These are phyloP conservation scores for Doryteuthis pealeii DNA, from an alignment of 1,140 invertebrate genomes.

Conservation along the genomic window DNA sequence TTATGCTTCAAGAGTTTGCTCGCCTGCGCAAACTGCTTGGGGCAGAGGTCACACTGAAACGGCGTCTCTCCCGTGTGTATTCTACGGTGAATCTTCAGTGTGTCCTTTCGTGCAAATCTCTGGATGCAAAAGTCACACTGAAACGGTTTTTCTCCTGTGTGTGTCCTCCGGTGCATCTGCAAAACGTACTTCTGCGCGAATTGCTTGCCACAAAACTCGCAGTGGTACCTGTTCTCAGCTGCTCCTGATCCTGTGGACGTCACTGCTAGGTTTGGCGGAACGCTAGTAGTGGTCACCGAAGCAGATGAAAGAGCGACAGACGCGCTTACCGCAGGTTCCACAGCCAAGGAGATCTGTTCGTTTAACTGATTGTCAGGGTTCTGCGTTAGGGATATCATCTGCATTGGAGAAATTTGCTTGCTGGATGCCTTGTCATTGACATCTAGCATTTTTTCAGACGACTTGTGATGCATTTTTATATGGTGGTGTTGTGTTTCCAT, in stretches of 20 bases:
- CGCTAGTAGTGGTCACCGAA: background rate
- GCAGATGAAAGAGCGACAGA: background rate
- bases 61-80: slow-evolving; percentile 91
- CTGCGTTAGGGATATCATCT: background rate
- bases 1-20: slow-evolving; percentile 71
- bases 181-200: slow-evolving; percentile 47
- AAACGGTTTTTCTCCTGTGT: slow-evolving; percentile 33
- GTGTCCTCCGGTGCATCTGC: slow-evolving; percentile 29
- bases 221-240: slow-evolving; percentile 63
- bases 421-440: too few relatives aligned
- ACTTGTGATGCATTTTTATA: background rate
- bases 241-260: background rate
- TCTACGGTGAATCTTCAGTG: slow-evolving; percentile 62
- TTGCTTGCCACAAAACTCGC: slow-evolving; percentile 21
- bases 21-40: slow-evolving; percentile 50
- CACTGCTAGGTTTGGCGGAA: background rate
- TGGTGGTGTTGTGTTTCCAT: background rate
- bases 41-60: slow-evolving; percentile 86
- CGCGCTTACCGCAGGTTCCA: background rate
- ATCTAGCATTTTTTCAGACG: background rate
- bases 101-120: slow-evolving; percentile 21
- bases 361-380: background rate
- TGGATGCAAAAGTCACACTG: slow-evolving; percentile 29
- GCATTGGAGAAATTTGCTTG: background rate
- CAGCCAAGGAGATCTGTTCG: background rate